Conservation (phyloP, 2,113 vertebrate genomes). For the Istiophorus platypterus region DNA sequence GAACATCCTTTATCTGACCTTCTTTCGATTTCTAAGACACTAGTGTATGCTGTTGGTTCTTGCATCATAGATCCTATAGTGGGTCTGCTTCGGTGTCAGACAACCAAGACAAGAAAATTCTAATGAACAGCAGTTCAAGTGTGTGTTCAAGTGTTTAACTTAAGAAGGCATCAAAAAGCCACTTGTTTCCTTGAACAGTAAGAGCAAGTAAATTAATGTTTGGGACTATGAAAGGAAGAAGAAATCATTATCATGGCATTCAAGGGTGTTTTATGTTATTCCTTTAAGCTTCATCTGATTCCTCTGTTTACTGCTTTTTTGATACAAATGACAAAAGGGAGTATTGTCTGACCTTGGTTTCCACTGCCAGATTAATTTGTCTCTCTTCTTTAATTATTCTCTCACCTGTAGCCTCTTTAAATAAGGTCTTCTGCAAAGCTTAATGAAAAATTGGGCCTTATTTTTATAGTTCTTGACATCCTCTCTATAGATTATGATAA, state of each 20-base stretch:
- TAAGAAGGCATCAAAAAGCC: slow-evolving; percentile 27
- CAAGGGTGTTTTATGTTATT: slow-evolving; percentile 2
- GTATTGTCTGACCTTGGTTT: neutral
- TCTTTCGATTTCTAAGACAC: slow-evolving; percentile 31
- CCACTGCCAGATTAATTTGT: neutral
- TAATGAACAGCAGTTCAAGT: slow-evolving; percentile 22
- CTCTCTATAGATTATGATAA: neutral
- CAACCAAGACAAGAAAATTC: slow-evolving; percentile 1
- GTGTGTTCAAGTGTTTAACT: slow-evolving; percentile 3
- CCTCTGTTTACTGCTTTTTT: slow-evolving; percentile 3
- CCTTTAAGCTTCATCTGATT: slow-evolving; percentile 10
- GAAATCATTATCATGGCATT: neutral
- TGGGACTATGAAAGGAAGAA: neutral
- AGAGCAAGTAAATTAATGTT: neutral
- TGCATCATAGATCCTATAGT: slow-evolving; percentile 1
- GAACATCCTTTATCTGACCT: neutral
- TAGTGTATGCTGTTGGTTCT: neutral
- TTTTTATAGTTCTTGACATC: neutral
- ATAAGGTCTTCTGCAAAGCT: neutral
- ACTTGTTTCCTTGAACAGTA: slow-evolving; percentile 10
- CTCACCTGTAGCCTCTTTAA: slow-evolving; percentile 1
- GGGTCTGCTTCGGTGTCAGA: slow-evolving; percentile 17
- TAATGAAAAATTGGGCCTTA: neutral
- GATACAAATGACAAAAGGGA: slow-evolving; percentile 8
- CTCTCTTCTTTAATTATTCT: neutral